Evolutionary conservation across 2,888 invertebrate genomes (phyloP).

Genomic region (Hecatera dysodea): DNA sequence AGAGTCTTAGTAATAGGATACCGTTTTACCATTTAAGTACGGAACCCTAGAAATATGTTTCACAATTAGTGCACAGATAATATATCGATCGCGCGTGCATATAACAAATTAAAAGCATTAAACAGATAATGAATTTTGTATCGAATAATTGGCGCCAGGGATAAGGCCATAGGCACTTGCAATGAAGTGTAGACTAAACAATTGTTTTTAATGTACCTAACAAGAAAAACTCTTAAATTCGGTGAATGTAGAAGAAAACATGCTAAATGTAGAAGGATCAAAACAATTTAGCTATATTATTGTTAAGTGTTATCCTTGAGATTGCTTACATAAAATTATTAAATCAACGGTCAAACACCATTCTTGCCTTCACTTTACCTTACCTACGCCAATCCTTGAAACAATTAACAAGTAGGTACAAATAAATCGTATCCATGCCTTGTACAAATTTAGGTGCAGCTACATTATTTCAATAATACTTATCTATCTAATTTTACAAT

Average conservation of each 20-base stretch:
- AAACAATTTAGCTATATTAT: background rate
- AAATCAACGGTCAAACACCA: background rate
- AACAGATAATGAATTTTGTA: conserved; percentile 4
- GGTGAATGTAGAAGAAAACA: background rate
- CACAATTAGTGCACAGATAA: background rate
- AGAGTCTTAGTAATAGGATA: too few relatives aligned
- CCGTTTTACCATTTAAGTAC: too few relatives aligned
- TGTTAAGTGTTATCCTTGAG: background rate
- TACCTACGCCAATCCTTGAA: background rate
- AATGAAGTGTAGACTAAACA: conserved; percentile 5
- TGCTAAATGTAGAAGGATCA: too few relatives aligned
- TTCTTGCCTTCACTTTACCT: background rate
- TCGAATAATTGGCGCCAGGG: conserved; percentile 16
- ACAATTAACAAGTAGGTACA: background rate
- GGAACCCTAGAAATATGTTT: background rate
- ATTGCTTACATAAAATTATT: background rate
- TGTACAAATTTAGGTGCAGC: background rate
- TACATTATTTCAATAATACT: background rate
- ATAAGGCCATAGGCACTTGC: conserved; percentile 3
- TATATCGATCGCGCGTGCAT: background rate
- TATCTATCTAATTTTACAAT: background rate
- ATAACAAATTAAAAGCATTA: background rate
- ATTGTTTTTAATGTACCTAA: background rate
- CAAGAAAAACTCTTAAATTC: too few relatives aligned
- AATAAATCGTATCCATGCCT: background rate